A percentile compares a stretch with the other conserved stretches of the same genome.
These are phyloP conservation scores for Takifugu bimaculatus DNA, from an alignment of 2,113 vertebrate genomes.

Conservation along the genomic window DNA sequence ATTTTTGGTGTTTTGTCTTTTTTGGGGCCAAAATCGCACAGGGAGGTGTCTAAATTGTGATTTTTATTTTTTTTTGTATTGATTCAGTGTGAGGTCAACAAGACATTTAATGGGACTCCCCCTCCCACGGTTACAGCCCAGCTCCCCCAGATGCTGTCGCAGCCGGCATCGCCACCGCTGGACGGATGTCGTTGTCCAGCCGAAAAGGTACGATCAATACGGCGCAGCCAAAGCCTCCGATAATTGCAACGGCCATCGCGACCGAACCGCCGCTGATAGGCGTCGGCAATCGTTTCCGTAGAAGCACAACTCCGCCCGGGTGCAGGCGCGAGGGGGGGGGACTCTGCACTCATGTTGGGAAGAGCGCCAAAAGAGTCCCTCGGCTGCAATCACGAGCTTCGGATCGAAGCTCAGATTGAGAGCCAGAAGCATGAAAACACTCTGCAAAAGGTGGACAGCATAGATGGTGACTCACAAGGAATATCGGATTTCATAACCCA, in stretches of 20 bases:
- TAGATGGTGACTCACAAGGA: slow-evolving; percentile 11
- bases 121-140: slow-evolving; percentile 65
- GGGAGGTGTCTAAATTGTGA: slow-evolving; percentile 40
- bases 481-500: neutral
- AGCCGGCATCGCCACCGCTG: slow-evolving; percentile 65
- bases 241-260: slow-evolving; percentile 45
- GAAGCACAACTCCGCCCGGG: no score
- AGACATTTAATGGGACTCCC: slow-evolving; percentile 67
- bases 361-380: slow-evolving; percentile 10
- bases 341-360: neutral
- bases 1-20: neutral
- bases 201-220: slow-evolving; percentile 81
- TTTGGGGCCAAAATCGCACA: slow-evolving; percentile 3
- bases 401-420: slow-evolving; percentile 32
- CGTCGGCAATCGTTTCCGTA: slow-evolving; percentile 4
- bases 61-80: slow-evolving; percentile 43
- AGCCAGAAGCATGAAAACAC: slow-evolving; percentile 5
- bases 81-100: slow-evolving; percentile 79
- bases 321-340: no score
- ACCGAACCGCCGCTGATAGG: slow-evolving; percentile 15
- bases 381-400: slow-evolving; percentile 12
- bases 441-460: slow-evolving; percentile 9
- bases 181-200: slow-evolving; percentile 82
- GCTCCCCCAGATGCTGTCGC: slow-evolving; percentile 71
- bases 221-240: slow-evolving; percentile 39